Evolutionary conservation across 2,888 invertebrate genomes (phyloP), one percentile per base, ranked within the genome.

Genomic region (Acheta domesticus): DNA sequence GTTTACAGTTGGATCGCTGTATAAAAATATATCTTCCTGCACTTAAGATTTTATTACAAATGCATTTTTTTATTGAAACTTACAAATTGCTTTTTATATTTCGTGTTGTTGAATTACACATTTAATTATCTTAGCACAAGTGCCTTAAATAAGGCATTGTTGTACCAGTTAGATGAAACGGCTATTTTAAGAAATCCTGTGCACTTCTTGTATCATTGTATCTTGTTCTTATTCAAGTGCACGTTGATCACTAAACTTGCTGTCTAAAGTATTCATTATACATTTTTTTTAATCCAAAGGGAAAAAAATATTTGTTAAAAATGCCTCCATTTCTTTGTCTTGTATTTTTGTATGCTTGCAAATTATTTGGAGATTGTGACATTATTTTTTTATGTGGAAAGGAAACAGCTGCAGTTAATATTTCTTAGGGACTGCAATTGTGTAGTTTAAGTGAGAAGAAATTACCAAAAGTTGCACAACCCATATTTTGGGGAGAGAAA

Each of bases 111-210:
- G 81, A 82, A 80, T 82, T 82, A 79, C 81, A 80, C 77, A 82
- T 82, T 80, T 81, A 81, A 80, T 81, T 48, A 80, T 83, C 77
- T 83, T 83, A 83, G 84, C 84, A 84, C 84, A 84, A 84, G 84
- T 84, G 84, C 84, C 84, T 84, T 84, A 84, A 82, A 83, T 81
- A 82, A 84, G 84, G 84, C 84, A 84, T 83, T 83, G 83, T 83
- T 83, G 83, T 83, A 82, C 81, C 80, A 80, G 74, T 75, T 81
- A 78, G 78, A 75, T 79, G 77, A 78, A 76, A 77, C 76, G 23
- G 20, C 16, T 36, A 75, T 75, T 75, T 75, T 19, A 75, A 36
- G 20, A 19, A 75, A 20, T 75, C 14, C 23, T 75, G 75, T 75
- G 23, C 14, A 75, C 21, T 75, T 74, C 21, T 74, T 75, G 8